Conservation (phyloP, 2,797 vertebrate species). For the Crocodylus rhombifer region DNA sequence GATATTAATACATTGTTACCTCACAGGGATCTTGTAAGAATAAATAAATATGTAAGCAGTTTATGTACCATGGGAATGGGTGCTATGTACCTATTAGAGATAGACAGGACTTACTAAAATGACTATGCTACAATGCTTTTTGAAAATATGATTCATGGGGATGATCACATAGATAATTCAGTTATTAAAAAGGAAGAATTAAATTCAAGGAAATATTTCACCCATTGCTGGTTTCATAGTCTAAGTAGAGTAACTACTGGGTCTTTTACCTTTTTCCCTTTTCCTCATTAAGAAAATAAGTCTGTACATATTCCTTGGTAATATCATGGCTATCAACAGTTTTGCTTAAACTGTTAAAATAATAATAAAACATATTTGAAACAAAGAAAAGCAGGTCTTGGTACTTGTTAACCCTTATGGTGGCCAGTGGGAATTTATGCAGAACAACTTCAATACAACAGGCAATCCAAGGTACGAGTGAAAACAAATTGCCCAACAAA, state of each 20-base stretch:
- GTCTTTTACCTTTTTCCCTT: background rate
- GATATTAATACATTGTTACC: background rate
- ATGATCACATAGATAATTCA: background rate
- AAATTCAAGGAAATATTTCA: background rate
- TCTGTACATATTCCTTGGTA: background rate
- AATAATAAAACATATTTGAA: background rate
- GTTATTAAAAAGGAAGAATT: background rate
- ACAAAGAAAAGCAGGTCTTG: background rate
- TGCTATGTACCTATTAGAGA: background rate
- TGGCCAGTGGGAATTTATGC: background rate
- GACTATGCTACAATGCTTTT: background rate
- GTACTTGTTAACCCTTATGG: background rate
- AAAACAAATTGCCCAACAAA: background rate
- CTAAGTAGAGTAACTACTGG: fast-evolving
- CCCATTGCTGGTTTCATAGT: background rate
- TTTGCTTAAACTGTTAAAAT: background rate
- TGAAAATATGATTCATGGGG: background rate
- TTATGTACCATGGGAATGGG: background rate
- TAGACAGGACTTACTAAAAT: background rate
- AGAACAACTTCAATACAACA: background rate
- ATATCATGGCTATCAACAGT: no score
- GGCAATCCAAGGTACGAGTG: background rate
- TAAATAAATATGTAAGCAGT: background rate
- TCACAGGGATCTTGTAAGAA: background rate
- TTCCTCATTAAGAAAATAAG: background rate